Evolutionary conservation across 2,113 vertebrate genomes (phyloP).

Genomic region (Numenius arquata): DNA sequence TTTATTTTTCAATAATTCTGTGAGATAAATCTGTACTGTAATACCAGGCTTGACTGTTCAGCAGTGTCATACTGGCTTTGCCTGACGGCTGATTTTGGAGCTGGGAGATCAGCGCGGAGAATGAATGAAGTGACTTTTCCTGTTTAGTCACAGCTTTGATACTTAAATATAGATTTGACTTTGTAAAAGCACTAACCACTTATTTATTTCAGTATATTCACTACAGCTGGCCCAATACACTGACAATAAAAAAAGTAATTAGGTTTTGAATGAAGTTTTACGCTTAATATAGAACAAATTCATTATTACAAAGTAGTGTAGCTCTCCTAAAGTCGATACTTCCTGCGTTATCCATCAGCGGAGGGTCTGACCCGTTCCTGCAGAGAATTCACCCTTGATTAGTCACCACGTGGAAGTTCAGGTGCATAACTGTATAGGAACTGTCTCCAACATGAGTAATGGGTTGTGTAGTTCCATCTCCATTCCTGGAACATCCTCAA

Average conservation of each 20-base stretch:
- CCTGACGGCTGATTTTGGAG: background rate
- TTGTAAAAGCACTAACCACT: background rate
- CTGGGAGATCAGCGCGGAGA: background rate
- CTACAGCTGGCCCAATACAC: background rate
- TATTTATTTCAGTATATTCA: background rate
- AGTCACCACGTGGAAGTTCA: background rate
- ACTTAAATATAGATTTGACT: background rate
- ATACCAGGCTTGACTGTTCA: background rate
- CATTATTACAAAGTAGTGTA: background rate
- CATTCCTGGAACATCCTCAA: background rate
- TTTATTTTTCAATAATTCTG: background rate
- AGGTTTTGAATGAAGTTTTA: background rate
- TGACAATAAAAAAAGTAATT: background rate
- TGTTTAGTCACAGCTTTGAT: constrained; percentile 1
- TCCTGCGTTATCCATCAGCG: background rate
- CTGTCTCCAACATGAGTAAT: background rate
- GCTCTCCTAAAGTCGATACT: background rate
- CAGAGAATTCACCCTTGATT: background rate
- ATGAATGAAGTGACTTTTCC: background rate
- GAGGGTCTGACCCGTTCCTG: background rate
- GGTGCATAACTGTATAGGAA: background rate
- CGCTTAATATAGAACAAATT: background rate
- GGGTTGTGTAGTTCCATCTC: background rate
- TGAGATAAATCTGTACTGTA: background rate
- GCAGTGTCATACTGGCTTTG: background rate